These are phyloP conservation scores for Auanema freiburgensis DNA, from an alignment of 2,888 invertebrate species.

Conservation along the genomic window DNA sequence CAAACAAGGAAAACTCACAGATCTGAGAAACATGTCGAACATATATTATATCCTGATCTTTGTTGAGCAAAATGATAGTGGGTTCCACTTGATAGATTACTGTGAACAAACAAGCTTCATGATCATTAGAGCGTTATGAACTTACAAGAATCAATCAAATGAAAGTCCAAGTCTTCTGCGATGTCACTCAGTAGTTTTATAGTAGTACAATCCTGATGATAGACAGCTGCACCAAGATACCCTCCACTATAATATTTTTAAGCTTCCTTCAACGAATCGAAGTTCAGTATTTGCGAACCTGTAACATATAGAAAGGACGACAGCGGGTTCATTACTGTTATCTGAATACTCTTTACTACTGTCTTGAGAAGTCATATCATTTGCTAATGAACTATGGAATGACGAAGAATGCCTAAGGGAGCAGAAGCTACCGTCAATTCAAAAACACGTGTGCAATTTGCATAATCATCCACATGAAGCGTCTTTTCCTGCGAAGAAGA, in stretches of 20 bases:
- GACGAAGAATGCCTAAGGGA: no score
- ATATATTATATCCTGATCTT: slow-evolving; percentile 43
- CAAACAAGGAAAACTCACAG: slow-evolving; percentile 18
- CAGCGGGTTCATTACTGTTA: no score
- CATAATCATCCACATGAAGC: no score
- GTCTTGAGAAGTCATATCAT: no score
- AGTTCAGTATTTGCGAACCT: neutral
- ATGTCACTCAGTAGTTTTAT: slow-evolving; percentile 47
- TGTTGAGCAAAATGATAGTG: slow-evolving; percentile 44
- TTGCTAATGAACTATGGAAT: no score
- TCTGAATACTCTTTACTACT: no score
- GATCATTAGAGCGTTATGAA: neutral
- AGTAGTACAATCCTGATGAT: slow-evolving; percentile 29
- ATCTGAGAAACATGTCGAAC: slow-evolving; percentile 31
- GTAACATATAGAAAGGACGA: slow-evolving; percentile 6
- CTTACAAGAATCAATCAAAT: slow-evolving; percentile 34
- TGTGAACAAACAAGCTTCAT: slow-evolving; percentile 25
- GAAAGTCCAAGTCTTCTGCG: slow-evolving; percentile 48
- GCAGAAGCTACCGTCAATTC: no score
- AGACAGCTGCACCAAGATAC: slow-evolving; percentile 36
- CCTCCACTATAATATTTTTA: slow-evolving; percentile 22
- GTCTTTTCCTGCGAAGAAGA: no score
- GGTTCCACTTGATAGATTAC: slow-evolving; percentile 52
- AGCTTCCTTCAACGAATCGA: neutral
- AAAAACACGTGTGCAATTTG: no score